Conservation (phyloP, 2,113 vertebrate genomes). For the Bubo blakistoni region DNA sequence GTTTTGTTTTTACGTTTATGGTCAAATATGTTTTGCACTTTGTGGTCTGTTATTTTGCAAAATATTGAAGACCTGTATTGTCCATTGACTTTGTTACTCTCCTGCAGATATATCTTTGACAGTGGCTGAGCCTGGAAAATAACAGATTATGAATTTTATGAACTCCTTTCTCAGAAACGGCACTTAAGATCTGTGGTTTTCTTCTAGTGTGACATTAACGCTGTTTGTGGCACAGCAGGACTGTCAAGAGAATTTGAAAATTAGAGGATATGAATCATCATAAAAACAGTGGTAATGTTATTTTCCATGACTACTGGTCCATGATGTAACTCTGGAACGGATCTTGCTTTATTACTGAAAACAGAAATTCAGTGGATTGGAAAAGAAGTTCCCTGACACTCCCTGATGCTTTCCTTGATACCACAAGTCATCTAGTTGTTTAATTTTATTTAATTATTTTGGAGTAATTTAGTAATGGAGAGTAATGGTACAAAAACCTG, state of each 20-base stretch:
- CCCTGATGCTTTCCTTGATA: not conserved
- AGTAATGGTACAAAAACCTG: not conserved
- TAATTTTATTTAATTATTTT: not conserved
- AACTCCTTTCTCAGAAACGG: not conserved
- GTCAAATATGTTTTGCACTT: not conserved
- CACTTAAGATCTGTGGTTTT: not conserved
- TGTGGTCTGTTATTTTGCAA: not conserved
- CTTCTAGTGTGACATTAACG: not conserved
- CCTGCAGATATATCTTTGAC: not conserved
- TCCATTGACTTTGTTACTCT: not conserved
- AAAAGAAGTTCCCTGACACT: not conserved
- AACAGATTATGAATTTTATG: not conserved
- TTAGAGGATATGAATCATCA: conserved; percentile 5
- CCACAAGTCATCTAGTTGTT: not conserved
- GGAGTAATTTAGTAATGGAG: not conserved
- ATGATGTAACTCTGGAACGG: not conserved
- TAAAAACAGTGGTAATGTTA: not conserved
- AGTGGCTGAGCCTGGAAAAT: not conserved
- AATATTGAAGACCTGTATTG: not conserved
- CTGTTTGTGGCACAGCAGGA: not conserved
- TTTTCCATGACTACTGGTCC: not conserved
- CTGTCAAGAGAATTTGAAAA: conserved; percentile 21
- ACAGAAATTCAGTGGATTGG: not conserved
- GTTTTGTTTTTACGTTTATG: not conserved
- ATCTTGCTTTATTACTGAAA: not conserved